phyloP scores from a whole-genome alignment of 2,888 invertebrate species.

The Endotricha flammealis region DNA sequence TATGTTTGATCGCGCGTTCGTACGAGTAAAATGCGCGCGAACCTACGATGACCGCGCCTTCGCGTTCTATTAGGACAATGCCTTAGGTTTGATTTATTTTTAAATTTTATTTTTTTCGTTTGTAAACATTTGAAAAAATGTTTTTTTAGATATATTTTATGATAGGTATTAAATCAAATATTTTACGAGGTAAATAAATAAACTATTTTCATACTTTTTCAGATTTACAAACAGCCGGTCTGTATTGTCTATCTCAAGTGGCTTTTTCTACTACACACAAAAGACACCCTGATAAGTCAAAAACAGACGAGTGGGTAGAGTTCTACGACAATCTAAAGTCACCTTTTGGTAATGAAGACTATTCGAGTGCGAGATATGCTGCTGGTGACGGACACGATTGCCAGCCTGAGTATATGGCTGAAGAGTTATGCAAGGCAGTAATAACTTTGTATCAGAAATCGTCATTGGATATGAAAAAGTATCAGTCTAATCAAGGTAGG shows the following conservation, averaged over 20 bases:
- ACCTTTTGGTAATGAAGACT: slow-evolving; percentile 21
- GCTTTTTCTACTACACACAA: slow-evolving; percentile 40
- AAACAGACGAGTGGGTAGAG: slow-evolving; percentile 34
- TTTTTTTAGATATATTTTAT: too few species aligned
- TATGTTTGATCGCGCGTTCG: too few species aligned
- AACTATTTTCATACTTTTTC: slow-evolving; percentile 26
- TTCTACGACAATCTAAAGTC: slow-evolving; percentile 52
- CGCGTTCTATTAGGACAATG: too few species aligned
- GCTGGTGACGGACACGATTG: slow-evolving; percentile 45
- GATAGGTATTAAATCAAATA: too few species aligned
- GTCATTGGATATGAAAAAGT: slow-evolving; percentile 39
- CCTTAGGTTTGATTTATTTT: too few species aligned
- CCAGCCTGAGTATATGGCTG: slow-evolving; percentile 55
- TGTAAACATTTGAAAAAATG: too few species aligned
- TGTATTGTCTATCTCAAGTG: slow-evolving; percentile 52
- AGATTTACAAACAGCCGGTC: slow-evolving; percentile 54
- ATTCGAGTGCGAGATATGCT: slow-evolving; percentile 22
- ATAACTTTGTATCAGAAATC: slow-evolving; percentile 44
- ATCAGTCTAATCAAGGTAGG: slow-evolving; percentile 46
- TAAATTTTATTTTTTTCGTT: too few species aligned
- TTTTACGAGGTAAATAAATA: too few species aligned
- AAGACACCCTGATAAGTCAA: slow-evolving; percentile 37
- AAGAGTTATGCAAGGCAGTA: slow-evolving; percentile 51
- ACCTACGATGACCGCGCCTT: too few species aligned
- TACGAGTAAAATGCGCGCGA: too few species aligned